phyloP scores from a whole-genome alignment of 2,888 invertebrate species.

The Congeria kusceri region DNA sequence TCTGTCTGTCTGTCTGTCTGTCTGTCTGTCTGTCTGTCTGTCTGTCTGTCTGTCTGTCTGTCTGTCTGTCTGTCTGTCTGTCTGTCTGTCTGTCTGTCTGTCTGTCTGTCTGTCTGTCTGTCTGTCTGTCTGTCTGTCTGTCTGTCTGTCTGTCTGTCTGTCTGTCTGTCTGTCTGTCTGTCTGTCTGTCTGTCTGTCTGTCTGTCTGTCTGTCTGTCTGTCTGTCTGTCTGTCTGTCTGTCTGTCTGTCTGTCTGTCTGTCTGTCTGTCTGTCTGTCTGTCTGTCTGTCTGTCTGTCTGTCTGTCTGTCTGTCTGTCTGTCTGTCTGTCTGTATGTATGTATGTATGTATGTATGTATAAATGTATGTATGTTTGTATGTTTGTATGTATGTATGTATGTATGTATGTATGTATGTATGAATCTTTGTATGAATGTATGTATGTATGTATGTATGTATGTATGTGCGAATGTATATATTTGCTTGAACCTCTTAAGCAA shows the following conservation, averaged over 20 bases:
- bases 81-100: conserved; percentile 14
- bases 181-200: conserved; percentile 15
- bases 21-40: conserved; percentile 17
- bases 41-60: conserved; percentile 7
- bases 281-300: conserved; percentile 19
- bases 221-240: conserved; percentile 19
- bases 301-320: conserved; percentile 15
- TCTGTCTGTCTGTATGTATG: no score
- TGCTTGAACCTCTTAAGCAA: no score
- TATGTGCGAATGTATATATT: no score
- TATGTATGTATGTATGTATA: no score
- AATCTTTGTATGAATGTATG: no score
- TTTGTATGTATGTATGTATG: no score
- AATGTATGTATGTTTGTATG: no score
- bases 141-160: conserved; percentile 12
- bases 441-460: no score
- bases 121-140: conserved; percentile 13
- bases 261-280: conserved; percentile 19
- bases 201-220: conserved; percentile 19
- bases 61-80: conserved; percentile 17
- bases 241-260: conserved; percentile 19
- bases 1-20: conserved; percentile 17
- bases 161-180: conserved; percentile 12
- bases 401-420: no score
- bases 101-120: conserved; percentile 13